Percentiles rank a stretch among this genome's conserved stretches.
These are phyloP conservation scores for Bradypodion ventrale DNA, from an alignment of 2,797 vertebrate species.

Conservation along the genomic window DNA sequence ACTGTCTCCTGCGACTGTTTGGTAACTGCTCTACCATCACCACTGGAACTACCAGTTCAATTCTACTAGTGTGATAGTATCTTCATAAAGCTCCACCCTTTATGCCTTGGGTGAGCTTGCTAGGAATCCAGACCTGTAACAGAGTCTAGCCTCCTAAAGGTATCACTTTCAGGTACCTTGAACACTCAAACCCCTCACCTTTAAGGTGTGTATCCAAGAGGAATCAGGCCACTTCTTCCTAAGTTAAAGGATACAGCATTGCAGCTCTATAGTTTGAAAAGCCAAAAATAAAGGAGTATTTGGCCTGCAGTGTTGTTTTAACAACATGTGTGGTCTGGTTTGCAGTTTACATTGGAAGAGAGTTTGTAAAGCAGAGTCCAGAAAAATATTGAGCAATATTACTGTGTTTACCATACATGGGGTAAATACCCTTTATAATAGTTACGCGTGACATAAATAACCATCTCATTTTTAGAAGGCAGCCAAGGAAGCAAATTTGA, in stretches of 20 bases:
- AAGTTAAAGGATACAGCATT: not conserved
- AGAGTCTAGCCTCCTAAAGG: too few species aligned
- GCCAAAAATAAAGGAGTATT: conserved; percentile 30
- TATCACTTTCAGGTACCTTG: too few species aligned
- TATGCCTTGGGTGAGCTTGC: too few species aligned
- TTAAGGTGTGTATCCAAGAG: not conserved
- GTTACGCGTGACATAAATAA: conserved; percentile 65
- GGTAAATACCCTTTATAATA: conserved; percentile 55
- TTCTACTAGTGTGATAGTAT: too few species aligned
- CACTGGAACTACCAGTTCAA: too few species aligned
- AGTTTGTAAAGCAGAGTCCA: conserved; percentile 69
- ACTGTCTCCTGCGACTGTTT: too few species aligned
- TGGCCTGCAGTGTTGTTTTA: conserved; percentile 60
- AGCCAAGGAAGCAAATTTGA: conserved; percentile 56
- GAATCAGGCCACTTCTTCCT: not conserved
- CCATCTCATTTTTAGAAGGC: conserved; percentile 56
- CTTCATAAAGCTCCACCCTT: too few species aligned
- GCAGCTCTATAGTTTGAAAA: conserved; percentile 22
- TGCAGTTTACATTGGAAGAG: conserved; percentile 74
- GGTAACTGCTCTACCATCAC: too few species aligned
- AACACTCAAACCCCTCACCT: too few species aligned
- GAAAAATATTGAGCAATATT: conserved; percentile 68
- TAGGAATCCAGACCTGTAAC: too few species aligned
- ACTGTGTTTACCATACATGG: conserved; percentile 64
- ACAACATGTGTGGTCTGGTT: conserved; percentile 73